phyloP scores from a whole-genome alignment of 2,113 vertebrate species.

The Lophius piscatorius region DNA sequence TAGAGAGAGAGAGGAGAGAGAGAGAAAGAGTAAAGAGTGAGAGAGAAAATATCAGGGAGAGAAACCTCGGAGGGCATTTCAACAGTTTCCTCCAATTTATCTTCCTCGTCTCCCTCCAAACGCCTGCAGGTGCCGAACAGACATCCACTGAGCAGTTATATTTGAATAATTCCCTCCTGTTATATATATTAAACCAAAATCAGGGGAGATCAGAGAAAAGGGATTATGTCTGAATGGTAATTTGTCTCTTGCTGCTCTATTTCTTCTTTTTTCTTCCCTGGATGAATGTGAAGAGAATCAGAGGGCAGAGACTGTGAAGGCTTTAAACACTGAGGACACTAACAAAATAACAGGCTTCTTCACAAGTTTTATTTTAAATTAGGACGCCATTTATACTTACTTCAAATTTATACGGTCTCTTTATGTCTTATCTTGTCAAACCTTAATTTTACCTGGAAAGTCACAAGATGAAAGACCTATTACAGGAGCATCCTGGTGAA shows the following conservation, averaged over 20 bases:
- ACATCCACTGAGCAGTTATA: slow-evolving; percentile 87
- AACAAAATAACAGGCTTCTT: too few relatives aligned
- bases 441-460: too few relatives aligned
- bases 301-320: neutral
- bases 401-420: too few relatives aligned
- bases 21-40: neutral
- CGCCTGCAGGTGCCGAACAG: slow-evolving; percentile 84
- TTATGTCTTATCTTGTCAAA: too few relatives aligned
- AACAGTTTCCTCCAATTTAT: slow-evolving; percentile 84
- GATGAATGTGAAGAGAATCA: slow-evolving; percentile 53
- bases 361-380: too few relatives aligned
- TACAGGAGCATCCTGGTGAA: too few relatives aligned
- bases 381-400: too few relatives aligned
- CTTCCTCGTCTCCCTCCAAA: slow-evolving; percentile 64
- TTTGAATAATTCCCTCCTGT: slow-evolving; percentile 88
- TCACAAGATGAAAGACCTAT: too few relatives aligned
- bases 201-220: slow-evolving; percentile 87
- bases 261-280: slow-evolving; percentile 6
- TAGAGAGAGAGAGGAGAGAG: slow-evolving; percentile 18
- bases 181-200: slow-evolving; percentile 71
- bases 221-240: slow-evolving; percentile 87
- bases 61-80: slow-evolving; percentile 81
- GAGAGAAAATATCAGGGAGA: slow-evolving; percentile 18
- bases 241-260: slow-evolving; percentile 58
- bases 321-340: neutral